Evolutionary conservation across 2,797 vertebrate genomes (phyloP).

Genomic region (Darevskia nairensis): DNA sequence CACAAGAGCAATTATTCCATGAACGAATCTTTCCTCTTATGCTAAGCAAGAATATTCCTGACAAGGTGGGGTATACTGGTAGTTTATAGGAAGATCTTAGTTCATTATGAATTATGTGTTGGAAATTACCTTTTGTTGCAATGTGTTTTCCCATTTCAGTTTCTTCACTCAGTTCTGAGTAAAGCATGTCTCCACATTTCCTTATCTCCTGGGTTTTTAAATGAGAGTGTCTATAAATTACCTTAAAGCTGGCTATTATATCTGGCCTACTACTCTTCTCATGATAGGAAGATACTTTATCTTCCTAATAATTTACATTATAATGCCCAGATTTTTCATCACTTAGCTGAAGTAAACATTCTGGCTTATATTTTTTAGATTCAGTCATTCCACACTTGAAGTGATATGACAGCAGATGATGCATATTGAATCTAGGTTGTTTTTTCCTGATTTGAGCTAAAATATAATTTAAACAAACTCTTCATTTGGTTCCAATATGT

Average conservation of each 20-base stretch:
- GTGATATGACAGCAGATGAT: not conserved
- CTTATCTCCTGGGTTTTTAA: not conserved
- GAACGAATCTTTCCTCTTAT: conserved; percentile 92
- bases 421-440: not conserved
- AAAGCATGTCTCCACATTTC: not conserved
- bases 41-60: conserved; percentile 92
- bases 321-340: not conserved
- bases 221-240: not conserved
- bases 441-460: not conserved
- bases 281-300: not conserved
- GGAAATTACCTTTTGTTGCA: not conserved
- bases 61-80: conserved; percentile 81
- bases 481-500: not conserved
- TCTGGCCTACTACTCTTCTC: not conserved
- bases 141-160: not conserved
- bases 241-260: not conserved
- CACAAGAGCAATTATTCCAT: conserved; percentile 68
- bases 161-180: not conserved
- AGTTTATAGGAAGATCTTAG: not conserved
- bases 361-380: not conserved
- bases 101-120: not conserved
- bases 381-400: not conserved
- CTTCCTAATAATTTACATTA: not conserved
- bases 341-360: not conserved
- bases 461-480: not conserved